Conservation (phyloP, 2,888 invertebrate species). For the Strigamia crassipes region DNA sequence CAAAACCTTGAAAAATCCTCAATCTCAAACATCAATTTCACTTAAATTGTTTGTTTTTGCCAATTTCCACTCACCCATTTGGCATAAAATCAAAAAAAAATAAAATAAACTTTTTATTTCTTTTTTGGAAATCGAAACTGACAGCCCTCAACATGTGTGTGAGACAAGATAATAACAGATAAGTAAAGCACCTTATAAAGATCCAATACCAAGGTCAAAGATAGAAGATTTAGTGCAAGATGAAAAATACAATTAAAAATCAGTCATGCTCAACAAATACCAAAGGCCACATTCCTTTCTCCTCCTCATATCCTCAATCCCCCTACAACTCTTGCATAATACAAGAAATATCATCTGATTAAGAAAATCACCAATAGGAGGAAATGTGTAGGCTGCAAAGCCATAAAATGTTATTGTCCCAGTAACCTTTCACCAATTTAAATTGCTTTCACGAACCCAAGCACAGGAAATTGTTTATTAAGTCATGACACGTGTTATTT, state of each 20-base stretch:
- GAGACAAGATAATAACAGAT: conserved; percentile 3
- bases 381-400: background rate
- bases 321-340: too few species aligned
- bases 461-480: conserved; percentile 10
- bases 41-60: too few species aligned
- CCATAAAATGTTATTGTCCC: background rate
- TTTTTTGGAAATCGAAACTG: background rate
- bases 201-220: background rate
- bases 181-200: background rate
- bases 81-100: background rate
- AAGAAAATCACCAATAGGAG: background rate
- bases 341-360: background rate
- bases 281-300: background rate
- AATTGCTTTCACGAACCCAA: background rate
- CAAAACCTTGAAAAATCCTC: background rate
- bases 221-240: background rate
- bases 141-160: background rate
- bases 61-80: too few species aligned
- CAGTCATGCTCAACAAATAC: background rate
- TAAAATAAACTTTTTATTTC: background rate
- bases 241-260: background rate
- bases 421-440: background rate
- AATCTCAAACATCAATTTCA: too few species aligned
- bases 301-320: background rate
- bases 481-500: too few species aligned